Evolutionary conservation across 1,140 invertebrate genomes (phyloP).

Genomic region (Fopius arisanus): DNA sequence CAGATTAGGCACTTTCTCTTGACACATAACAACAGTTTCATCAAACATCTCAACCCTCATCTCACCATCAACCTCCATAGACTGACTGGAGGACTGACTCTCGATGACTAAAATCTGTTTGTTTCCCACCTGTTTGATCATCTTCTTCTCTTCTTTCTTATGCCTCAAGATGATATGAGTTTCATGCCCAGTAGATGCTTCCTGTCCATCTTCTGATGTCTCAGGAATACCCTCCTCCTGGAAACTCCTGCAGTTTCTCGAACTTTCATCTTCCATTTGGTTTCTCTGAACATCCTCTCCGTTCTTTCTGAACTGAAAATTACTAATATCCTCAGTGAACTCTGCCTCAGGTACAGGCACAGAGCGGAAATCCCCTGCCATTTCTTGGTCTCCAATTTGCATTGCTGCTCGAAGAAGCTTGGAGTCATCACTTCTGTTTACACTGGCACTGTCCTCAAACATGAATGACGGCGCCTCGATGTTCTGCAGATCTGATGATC

Average conservation of each 20-base stretch:
- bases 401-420: too few relatives aligned
- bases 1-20: not conserved
- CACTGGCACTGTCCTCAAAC: not conserved
- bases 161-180: not conserved
- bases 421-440: not conserved
- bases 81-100: not conserved
- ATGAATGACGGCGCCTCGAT: constrained; percentile 13
- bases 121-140: not conserved
- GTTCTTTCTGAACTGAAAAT: not conserved
- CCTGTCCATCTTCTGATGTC: not conserved
- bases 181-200: not conserved
- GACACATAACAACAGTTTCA: not conserved
- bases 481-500: not conserved
- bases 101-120: not conserved
- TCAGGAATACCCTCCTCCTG: not conserved
- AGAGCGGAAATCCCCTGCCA: not conserved
- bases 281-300: not conserved
- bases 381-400: not conserved
- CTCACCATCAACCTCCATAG: not conserved
- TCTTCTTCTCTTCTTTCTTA: not conserved
- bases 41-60: not conserved
- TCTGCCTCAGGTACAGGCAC: not conserved
- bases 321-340: not conserved
- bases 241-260: not conserved
- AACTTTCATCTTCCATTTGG: not conserved